Conservation (phyloP, 2,888 invertebrate genomes). For the Thymelicus acteon region DNA sequence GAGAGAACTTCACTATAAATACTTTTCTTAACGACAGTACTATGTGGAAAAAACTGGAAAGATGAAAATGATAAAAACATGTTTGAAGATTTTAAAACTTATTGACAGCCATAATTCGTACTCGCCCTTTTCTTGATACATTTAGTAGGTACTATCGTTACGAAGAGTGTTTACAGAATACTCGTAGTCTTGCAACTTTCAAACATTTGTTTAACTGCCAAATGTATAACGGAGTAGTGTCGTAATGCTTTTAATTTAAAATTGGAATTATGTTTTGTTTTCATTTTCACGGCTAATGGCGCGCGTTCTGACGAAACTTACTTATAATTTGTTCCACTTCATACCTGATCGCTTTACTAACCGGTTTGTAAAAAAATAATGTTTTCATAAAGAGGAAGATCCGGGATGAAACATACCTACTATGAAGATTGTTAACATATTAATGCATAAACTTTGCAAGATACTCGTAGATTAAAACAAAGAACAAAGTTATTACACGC, state of each 20-base stretch:
- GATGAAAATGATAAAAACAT: too few species aligned
- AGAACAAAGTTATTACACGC: conserved; percentile 53
- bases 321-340: conserved; percentile 14
- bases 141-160: neutral
- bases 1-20: neutral
- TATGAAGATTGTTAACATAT: conserved; percentile 11
- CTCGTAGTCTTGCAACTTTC: neutral
- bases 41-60: too few species aligned
- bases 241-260: neutral
- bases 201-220: neutral
- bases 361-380: conserved; percentile 15
- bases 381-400: conserved; percentile 1
- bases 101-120: too few species aligned
- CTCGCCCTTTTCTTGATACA: neutral
- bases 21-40: too few species aligned
- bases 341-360: conserved; percentile 15
- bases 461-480: conserved; percentile 41
- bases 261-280: neutral
- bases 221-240: neutral
- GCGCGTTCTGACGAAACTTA: conserved; percentile 1
- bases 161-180: neutral
- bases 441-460: conserved; percentile 19
- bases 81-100: too few species aligned
- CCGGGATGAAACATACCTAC: conserved; percentile 21
- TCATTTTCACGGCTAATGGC: neutral